Base-by-base conservation (phyloP, 1,140 invertebrate species). In the Sinonovacula constricta region DNA sequence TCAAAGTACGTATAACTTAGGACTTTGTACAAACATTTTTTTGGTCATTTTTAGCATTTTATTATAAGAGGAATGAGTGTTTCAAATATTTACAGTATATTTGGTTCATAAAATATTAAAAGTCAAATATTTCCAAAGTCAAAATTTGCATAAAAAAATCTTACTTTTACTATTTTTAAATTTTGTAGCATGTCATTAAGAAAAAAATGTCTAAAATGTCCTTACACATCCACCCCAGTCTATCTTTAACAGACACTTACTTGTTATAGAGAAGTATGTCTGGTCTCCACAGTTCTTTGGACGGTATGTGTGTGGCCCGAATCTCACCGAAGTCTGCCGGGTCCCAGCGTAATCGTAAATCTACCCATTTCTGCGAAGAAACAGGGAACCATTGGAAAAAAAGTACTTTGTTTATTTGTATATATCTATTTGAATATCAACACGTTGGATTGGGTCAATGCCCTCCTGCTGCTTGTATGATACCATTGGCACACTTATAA, bases 281-380 rank as follows among this genome's bases (percentile, higher is more conserved):
- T 31, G 91, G 91, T 34, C 89, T 72, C 98, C 98, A 99, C 90
- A 99, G 98, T 92, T 92, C 88, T 26, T 93, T 91, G 0, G 91
- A 92, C 10, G 93, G 93, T 82, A 98, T 96, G 60, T 93, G 89
- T 1, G 94, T 85, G 12, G 91, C 88, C 65, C 91, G 96, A 51
- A 98, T 96, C 15, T 96, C 97, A 0, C 97, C 97, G 90, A 99
- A 99, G 88, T 99, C 96, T 12, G 57, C 54, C 14, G 87, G 87
- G 62, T 88, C 63, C 88, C 87, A 88, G 30, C 54, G 67, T 7
- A 90, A 66, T 31, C 81, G 70, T 15, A 74, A 57, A 66, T 90
- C 87, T 22, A 65, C 39, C 88, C 88, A 89, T 77, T 85, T 81
- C 86, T 89, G 92, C 81, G n/a, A n/a, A n/a, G n/a, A n/a, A n/a